These are phyloP conservation scores for Drosophila auraria DNA, from an alignment of 1,140 invertebrate species.

Conservation along the genomic window DNA sequence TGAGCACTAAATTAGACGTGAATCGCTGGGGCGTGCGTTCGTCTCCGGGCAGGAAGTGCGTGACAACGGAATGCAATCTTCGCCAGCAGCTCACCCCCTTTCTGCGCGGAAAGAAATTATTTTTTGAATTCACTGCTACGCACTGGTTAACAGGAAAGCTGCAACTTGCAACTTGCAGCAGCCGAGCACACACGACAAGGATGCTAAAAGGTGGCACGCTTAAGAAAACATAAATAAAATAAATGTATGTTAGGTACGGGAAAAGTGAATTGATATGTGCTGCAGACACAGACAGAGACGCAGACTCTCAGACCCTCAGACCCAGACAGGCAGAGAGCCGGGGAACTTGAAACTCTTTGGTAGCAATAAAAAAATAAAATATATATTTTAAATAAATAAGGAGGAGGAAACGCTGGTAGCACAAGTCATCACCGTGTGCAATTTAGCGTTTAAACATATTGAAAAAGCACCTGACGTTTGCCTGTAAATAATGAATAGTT, in stretches of 20 bases:
- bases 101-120: constrained; percentile 54
- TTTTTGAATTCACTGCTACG: constrained; percentile 42
- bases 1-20: constrained; percentile 53
- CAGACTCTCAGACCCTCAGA: constrained; percentile 25
- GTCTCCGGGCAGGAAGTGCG: constrained; percentile 32
- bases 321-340: constrained; percentile 13
- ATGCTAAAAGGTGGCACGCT: constrained; percentile 42
- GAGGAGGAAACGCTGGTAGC: neutral
- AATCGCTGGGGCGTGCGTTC: constrained; percentile 41
- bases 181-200: constrained; percentile 13
- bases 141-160: constrained; percentile 48
- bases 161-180: constrained; percentile 8
- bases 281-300: constrained; percentile 12
- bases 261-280: constrained; percentile 43
- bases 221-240: constrained; percentile 64
- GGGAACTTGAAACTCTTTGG: constrained; percentile 20
- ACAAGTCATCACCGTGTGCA: constrained; percentile 34
- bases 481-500: constrained; percentile 46
- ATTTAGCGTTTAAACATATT: constrained; percentile 54
- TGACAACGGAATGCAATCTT: constrained; percentile 48
- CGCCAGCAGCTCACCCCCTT: neutral
- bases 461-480: constrained; percentile 34
- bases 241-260: constrained; percentile 41
- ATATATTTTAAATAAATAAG: constrained; percentile 5
- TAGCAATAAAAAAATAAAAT: constrained; percentile 8